Conservation (phyloP, 2,113 vertebrate genomes). For the Thalassoma bifasciatum region DNA sequence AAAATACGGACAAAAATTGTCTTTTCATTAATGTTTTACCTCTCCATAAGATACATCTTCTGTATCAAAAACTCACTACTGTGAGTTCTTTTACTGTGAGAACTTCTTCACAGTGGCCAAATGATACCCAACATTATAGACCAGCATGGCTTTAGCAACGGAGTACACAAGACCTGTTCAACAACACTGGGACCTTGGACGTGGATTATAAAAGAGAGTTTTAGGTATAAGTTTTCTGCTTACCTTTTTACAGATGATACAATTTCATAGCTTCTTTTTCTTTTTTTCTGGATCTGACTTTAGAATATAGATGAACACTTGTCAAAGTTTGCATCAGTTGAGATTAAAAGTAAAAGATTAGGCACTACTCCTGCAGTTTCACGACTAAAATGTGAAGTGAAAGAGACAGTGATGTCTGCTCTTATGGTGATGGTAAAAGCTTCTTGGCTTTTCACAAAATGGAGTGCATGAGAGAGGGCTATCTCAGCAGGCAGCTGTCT, state of each 20-base stretch:
- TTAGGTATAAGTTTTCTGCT: too few relatives aligned
- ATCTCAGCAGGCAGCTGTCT: constrained; percentile 60
- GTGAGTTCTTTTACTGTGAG: constrained; percentile 28
- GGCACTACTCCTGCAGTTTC: too few relatives aligned
- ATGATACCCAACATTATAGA: too few relatives aligned
- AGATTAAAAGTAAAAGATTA: too few relatives aligned
- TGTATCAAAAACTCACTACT: constrained; percentile 11
- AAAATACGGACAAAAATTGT: not conserved
- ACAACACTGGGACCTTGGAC: too few relatives aligned
- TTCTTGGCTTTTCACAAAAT: constrained; percentile 2
- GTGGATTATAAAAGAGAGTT: too few relatives aligned
- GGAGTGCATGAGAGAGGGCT: constrained; percentile 23
- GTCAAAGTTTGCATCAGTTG: not conserved
- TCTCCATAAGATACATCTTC: not conserved
- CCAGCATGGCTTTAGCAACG: too few relatives aligned
- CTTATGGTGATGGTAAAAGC: not conserved
- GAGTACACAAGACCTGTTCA: too few relatives aligned
- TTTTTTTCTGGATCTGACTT: not conserved
- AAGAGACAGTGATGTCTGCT: not conserved
- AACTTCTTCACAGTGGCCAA: too few relatives aligned
- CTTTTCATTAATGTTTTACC: not conserved
- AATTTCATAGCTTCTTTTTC: not conserved
- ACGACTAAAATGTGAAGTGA: too few relatives aligned
- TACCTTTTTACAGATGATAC: not conserved
- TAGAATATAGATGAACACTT: not conserved